Evolutionary conservation across 1,140 invertebrate species (phyloP).

Genomic region (Drosophila sp.): DNA sequence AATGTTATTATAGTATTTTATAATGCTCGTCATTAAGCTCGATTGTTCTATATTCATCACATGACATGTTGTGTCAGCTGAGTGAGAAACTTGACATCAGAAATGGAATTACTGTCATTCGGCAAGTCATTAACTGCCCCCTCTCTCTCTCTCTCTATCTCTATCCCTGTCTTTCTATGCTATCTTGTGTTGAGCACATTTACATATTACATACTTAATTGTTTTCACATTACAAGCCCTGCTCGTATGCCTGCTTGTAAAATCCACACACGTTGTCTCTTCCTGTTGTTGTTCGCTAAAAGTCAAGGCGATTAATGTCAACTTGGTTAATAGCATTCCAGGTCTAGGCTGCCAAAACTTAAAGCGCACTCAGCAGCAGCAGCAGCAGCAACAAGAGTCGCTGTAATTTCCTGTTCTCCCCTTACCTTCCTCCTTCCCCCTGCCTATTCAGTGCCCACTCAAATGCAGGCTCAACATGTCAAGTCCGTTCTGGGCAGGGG

Average conservation of each 20-base stretch:
- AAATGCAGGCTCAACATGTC: slow-evolving; percentile 80
- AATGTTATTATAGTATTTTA: too few relatives aligned
- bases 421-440: neutral
- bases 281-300: slow-evolving; percentile 23
- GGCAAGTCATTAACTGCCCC: slow-evolving; percentile 7
- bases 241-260: slow-evolving; percentile 41
- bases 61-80: slow-evolving; percentile 15
- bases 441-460: slow-evolving; percentile 17
- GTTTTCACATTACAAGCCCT: slow-evolving; percentile 71
- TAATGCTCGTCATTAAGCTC: neutral
- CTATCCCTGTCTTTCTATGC: neutral
- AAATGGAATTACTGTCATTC: slow-evolving; percentile 34
- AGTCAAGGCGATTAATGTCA: slow-evolving; percentile 82
- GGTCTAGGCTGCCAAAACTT: slow-evolving; percentile 64
- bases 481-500: slow-evolving; percentile 44
- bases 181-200: slow-evolving; percentile 31
- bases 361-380: slow-evolving; percentile 46
- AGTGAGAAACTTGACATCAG: slow-evolving; percentile 8
- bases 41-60: neutral
- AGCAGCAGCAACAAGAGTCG: slow-evolving; percentile 11
- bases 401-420: slow-evolving; percentile 58
- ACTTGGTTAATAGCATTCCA: slow-evolving; percentile 81
- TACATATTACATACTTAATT: slow-evolving; percentile 80
- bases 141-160: neutral
- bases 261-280: slow-evolving; percentile 30